A percentile compares a stretch with the other conserved stretches of the same genome.
These are phyloP conservation scores for Synanceia verrucosa DNA, from an alignment of 2,797 vertebrate species.

Conservation along the genomic window DNA sequence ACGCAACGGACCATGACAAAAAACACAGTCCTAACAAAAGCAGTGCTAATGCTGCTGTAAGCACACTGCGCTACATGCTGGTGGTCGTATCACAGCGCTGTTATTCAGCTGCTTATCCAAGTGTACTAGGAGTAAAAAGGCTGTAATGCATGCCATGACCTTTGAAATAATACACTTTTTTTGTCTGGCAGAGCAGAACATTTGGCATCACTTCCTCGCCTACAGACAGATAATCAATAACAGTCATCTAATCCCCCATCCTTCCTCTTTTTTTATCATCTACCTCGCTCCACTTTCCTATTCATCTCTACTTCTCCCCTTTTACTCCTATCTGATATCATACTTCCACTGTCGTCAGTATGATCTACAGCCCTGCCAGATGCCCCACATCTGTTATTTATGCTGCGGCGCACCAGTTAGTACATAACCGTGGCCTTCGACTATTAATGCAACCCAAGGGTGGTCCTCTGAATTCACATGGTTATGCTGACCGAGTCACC, in stretches of 20 bases:
- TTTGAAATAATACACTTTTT: conserved; percentile 85
- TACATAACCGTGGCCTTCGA: conserved; percentile 75
- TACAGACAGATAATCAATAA: conserved; percentile 83
- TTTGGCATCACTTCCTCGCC: conserved; percentile 75
- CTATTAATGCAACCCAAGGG: conserved; percentile 65
- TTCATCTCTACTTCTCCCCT: conserved; percentile 63
- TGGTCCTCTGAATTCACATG: conserved; percentile 69
- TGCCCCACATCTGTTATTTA: conserved; percentile 73
- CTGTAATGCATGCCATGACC: conserved; percentile 81
- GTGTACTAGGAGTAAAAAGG: conserved; percentile 51
- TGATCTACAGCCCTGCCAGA: conserved; percentile 81
- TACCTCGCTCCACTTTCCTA: conserved; percentile 54
- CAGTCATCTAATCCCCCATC: conserved; percentile 69
- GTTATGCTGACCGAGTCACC: conserved; percentile 77
- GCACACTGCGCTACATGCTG: conserved; percentile 9
- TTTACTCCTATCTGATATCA: conserved; percentile 74
- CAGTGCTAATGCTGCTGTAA: conserved; percentile 34
- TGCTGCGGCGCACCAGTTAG: conserved; percentile 67
- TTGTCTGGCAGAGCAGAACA: conserved; percentile 80
- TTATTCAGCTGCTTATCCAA: conserved; percentile 70
- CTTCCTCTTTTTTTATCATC: conserved; percentile 56
- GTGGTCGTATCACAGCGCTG: conserved; percentile 7
- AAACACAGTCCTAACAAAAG: conserved; percentile 66
- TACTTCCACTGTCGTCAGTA: conserved; percentile 70
- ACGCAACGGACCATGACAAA: conserved; percentile 55